These are phyloP conservation scores for Epinotia ramella DNA, from an alignment of 2,888 invertebrate genomes.

Conservation along the genomic window DNA sequence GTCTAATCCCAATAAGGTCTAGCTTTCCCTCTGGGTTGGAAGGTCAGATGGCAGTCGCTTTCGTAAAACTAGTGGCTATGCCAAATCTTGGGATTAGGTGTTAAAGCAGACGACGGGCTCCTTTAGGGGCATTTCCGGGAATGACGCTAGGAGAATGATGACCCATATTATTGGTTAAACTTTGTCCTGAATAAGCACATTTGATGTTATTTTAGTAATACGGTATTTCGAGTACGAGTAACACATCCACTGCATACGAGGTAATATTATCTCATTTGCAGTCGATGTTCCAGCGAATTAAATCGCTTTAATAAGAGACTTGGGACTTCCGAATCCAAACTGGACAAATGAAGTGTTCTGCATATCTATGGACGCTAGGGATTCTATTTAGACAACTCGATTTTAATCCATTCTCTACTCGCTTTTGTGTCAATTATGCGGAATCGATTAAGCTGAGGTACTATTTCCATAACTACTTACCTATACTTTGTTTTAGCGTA, in stretches of 20 bases:
- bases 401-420: neutral
- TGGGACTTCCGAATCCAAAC: neutral
- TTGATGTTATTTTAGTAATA: neutral
- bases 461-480: neutral
- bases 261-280: neutral
- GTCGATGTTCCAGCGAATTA: neutral
- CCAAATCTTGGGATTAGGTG: too few relatives aligned
- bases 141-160: too few relatives aligned
- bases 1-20: too few relatives aligned
- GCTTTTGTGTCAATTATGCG: neutral
- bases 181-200: too few relatives aligned
- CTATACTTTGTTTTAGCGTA: too few relatives aligned
- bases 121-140: too few relatives aligned
- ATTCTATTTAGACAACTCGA: conserved; percentile 9
- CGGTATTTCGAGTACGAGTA: neutral
- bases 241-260: too few relatives aligned
- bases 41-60: too few relatives aligned
- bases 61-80: too few relatives aligned
- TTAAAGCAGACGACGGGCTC: too few relatives aligned
- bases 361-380: neutral
- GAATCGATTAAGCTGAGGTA: neutral
- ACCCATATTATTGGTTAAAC: too few relatives aligned
- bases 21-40: too few relatives aligned
- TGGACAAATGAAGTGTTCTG: neutral
- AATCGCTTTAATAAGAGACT: neutral